Conservation (phyloP, 2,113 vertebrate genomes). For the Morone chrysops region DNA sequence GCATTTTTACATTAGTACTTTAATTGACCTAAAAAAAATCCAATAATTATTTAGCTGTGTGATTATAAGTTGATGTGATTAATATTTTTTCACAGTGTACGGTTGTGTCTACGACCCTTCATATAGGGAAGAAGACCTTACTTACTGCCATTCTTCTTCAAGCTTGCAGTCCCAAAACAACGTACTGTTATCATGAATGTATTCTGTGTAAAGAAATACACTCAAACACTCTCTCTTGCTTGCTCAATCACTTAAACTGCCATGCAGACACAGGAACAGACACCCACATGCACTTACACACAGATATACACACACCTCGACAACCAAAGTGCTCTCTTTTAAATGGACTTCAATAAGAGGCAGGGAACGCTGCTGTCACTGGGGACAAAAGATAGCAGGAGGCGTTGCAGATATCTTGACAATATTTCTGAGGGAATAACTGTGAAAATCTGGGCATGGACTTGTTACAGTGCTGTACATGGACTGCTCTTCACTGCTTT, state of each 20-base stretch:
- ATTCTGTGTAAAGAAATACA: conserved; percentile 75
- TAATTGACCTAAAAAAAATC: conserved; percentile 17
- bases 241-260: conserved; percentile 70
- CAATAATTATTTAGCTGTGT: conserved; percentile 21
- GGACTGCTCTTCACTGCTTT: conserved; percentile 65
- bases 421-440: conserved; percentile 81
- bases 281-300: conserved; percentile 50
- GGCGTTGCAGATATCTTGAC: conserved; percentile 71
- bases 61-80: conserved; percentile 33
- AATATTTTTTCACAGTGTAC: conserved; percentile 38
- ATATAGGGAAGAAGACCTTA: conserved; percentile 41
- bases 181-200: conserved; percentile 83
- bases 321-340: conserved; percentile 89
- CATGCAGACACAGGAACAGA: conserved; percentile 60
- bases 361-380: conserved; percentile 73
- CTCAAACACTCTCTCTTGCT: conserved; percentile 50
- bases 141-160: conserved; percentile 65
- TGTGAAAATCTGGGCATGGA: conserved; percentile 76
- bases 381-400: conserved; percentile 72
- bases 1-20: conserved; percentile 19
- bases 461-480: conserved; percentile 65
- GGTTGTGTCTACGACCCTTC: conserved; percentile 26
- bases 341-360: conserved; percentile 82
- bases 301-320: conserved; percentile 74
- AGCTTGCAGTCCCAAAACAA: conserved; percentile 60